Conservation (phyloP, 2,113 vertebrate species). For the Halichoerus grypus region DNA sequence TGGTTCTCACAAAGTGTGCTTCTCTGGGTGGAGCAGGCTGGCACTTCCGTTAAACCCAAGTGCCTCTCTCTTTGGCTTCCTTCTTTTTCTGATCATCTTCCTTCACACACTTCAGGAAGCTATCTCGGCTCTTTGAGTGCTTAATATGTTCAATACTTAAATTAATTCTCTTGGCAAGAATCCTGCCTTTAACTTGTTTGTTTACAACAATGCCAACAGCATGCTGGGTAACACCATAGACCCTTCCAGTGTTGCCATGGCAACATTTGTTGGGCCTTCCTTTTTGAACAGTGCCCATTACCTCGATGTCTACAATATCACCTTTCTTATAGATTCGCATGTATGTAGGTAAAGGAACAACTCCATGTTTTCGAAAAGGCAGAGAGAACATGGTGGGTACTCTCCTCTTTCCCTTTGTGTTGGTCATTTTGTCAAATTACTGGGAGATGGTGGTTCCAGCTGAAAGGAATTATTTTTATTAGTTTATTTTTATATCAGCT, state of each 20-base stretch:
- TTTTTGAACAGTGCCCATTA: not conserved
- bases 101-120: not conserved
- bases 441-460: not conserved
- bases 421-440: not conserved
- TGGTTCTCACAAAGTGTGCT: not conserved
- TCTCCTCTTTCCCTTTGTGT: not conserved
- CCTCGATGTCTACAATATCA: not conserved
- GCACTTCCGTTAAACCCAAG: not conserved
- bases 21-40: not conserved
- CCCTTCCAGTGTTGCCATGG: not conserved
- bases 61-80: not conserved
- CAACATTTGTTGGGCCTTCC: not conserved
- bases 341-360: not conserved
- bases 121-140: not conserved
- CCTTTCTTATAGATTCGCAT: not conserved
- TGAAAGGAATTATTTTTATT: not conserved
- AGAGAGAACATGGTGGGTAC: not conserved
- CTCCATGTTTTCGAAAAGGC: not conserved
- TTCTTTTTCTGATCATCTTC: not conserved
- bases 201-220: not conserved
- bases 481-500: not conserved
- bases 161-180: not conserved
- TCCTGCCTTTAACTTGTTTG: not conserved
- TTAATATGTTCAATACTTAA: not conserved
- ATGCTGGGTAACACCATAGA: not conserved